phyloP scores from a whole-genome alignment of 2,888 invertebrate species.

The Pachymerium ferrugineum region DNA sequence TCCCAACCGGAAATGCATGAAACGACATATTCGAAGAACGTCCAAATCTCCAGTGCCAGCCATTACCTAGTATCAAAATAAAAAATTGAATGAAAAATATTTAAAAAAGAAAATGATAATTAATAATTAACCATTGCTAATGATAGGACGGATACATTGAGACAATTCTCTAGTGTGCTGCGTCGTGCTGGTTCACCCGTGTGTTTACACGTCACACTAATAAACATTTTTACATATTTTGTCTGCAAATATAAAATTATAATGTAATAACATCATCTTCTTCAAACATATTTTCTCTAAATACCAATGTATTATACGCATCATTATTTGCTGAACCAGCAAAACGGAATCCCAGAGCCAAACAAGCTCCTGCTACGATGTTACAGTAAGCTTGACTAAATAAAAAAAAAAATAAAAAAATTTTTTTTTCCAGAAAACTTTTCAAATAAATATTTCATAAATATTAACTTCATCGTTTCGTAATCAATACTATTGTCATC shows the following conservation, averaged over 20 bases:
- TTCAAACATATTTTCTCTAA: background rate
- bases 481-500: constrained; percentile 61
- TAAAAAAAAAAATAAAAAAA: constrained; percentile 37
- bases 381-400: constrained; percentile 92
- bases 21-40: constrained; percentile 73
- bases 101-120: background rate
- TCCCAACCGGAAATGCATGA: constrained; percentile 74
- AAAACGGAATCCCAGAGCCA: constrained; percentile 86
- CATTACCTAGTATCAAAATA: constrained; percentile 64
- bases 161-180: constrained; percentile 80
- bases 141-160: constrained; percentile 74
- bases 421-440: background rate
- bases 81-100: background rate
- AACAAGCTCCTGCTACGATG: constrained; percentile 88
- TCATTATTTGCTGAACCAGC: constrained; percentile 82
- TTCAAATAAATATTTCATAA: background rate
- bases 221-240: constrained; percentile 65
- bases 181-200: constrained; percentile 83
- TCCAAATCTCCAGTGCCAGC: constrained; percentile 86
- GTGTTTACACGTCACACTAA: constrained; percentile 61
- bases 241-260: constrained; percentile 45
- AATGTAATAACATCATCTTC: background rate
- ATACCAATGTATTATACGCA: constrained; percentile 68
- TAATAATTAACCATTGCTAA: constrained; percentile 61
- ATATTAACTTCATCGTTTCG: constrained; percentile 80